phyloP scores from a whole-genome alignment of 2,113 vertebrate species.

The Malurus alboscapulatus region DNA sequence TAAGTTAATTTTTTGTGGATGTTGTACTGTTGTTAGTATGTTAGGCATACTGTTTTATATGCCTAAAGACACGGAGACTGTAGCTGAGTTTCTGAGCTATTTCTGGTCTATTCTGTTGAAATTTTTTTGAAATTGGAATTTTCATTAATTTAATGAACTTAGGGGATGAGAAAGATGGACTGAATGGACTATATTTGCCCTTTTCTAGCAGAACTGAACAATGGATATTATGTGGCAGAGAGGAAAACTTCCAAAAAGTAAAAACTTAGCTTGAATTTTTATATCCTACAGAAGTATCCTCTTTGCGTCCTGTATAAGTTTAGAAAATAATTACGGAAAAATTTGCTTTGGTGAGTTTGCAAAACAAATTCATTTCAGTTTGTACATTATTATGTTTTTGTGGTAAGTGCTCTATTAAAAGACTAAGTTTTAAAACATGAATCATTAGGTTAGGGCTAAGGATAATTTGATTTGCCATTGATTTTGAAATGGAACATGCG shows the following conservation, averaged over 20 bases:
- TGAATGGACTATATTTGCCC: not conserved
- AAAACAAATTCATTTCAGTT: not conserved
- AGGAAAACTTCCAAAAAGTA: not conserved
- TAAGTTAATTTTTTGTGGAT: not conserved
- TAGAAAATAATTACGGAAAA: not conserved
- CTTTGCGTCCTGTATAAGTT: not conserved
- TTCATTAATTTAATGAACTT: not conserved
- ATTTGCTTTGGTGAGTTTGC: not conserved
- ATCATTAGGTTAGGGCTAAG: not conserved
- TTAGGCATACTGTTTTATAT: not conserved
- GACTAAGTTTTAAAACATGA: not conserved
- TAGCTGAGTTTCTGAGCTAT: not conserved
- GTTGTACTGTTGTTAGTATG: not conserved
- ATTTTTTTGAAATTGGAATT: not conserved
- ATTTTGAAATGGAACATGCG: not conserved
- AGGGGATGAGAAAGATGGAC: not conserved
- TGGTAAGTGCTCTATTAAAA: not conserved
- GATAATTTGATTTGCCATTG: not conserved
- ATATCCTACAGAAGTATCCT: not conserved
- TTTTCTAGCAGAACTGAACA: not conserved
- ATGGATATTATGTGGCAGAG: not conserved
- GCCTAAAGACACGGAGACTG: not conserved
- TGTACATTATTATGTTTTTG: rapidly evolving
- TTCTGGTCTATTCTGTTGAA: not conserved
- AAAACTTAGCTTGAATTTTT: not conserved